Evolutionary conservation across 2,113 vertebrate genomes (phyloP).

Genomic region (Nannospalax galili): DNA sequence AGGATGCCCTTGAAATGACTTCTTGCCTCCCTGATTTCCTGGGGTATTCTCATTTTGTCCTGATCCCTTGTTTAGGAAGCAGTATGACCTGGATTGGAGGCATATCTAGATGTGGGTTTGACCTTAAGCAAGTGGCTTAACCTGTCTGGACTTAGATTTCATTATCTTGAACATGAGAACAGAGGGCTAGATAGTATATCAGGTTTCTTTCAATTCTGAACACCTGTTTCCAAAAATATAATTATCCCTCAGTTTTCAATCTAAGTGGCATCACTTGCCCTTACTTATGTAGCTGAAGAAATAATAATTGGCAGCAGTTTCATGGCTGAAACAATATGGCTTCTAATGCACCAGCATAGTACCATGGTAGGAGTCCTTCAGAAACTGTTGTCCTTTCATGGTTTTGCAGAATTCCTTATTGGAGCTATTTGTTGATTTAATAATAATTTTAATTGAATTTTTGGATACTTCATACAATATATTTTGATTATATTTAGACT

Average conservation of each 20-base stretch:
- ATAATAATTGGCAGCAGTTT: neutral
- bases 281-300: neutral
- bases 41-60: constrained; percentile 8
- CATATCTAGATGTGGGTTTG: neutral
- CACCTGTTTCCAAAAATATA: neutral
- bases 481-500: too few species aligned
- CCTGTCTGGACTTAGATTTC: neutral
- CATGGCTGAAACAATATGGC: neutral
- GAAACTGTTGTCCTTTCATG: neutral
- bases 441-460: too few species aligned
- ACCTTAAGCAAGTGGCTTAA: neutral
- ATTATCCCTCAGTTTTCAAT: neutral
- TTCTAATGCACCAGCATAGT: neutral
- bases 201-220: neutral
- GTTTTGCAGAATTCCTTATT: neutral
- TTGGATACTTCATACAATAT: too few species aligned
- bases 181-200: neutral
- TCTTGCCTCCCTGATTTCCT: neutral
- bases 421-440: neutral
- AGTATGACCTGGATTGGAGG: neutral
- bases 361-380: neutral
- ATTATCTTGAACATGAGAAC: neutral
- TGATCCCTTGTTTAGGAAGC: neutral
- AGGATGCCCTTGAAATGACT: constrained; percentile 24
- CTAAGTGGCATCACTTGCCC: neutral